Percentiles rank a stretch among this genome's conserved stretches.
Evolutionary conservation across 2,888 invertebrate species (phyloP).

Genomic region (Drosophila mimica): DNA sequence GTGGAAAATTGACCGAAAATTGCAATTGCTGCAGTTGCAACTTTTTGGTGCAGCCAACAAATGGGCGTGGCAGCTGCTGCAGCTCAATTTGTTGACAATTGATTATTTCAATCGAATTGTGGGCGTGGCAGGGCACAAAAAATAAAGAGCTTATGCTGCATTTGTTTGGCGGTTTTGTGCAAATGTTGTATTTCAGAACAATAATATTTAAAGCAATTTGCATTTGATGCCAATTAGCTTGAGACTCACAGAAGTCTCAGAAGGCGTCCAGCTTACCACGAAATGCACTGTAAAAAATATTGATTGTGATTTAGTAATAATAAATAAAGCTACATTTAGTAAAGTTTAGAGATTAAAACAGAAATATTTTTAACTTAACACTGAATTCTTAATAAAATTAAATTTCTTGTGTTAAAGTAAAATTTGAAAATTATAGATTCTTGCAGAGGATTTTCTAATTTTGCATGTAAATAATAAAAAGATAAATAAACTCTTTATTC

Average conservation of each 20-base stretch:
- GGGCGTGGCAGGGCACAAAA: conserved; percentile 30
- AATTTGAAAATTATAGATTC: neutral
- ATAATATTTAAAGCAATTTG: conserved; percentile 28
- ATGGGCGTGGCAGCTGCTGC: conserved; percentile 29
- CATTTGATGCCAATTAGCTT: conserved; percentile 18
- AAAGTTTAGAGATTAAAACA: neutral
- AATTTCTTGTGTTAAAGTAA: neutral
- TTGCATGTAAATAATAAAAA: neutral
- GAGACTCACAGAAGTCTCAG: conserved; percentile 7
- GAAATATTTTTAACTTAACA: neutral
- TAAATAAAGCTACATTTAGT: neutral
- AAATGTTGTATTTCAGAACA: conserved; percentile 22
- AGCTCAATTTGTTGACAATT: conserved; percentile 59
- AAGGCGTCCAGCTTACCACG: neutral
- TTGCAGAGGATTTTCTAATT: neutral
- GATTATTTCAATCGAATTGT: conserved; percentile 29
- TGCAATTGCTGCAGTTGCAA: conserved; percentile 68
- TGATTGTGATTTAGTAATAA: neutral
- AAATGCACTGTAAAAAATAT: conserved; percentile 5
- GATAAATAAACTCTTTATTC: accelerated
- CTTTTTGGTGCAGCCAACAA: conserved; percentile 16
- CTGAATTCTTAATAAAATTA: neutral
- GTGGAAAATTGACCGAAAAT: conserved; percentile 73
- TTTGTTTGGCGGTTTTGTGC: conserved; percentile 68
- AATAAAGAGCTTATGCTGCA: conserved; percentile 69